A percentile compares a stretch with the other conserved stretches of the same genome.
Conservation (phyloP, 1,140 invertebrate species). For the Micrasema longulum region DNA sequence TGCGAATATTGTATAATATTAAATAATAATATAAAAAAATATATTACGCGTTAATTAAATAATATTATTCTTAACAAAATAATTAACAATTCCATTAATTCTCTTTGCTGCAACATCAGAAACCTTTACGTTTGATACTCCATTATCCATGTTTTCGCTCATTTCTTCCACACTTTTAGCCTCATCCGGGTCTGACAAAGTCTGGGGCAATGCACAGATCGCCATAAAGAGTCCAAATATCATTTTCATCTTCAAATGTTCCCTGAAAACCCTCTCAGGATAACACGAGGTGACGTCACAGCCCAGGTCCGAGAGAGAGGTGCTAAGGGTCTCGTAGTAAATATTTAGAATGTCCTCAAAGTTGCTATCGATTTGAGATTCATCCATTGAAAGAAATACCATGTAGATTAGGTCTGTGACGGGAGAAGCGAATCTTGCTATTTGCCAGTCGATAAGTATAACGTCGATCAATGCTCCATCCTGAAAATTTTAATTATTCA, state of each 20-base stretch:
- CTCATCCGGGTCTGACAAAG: neutral
- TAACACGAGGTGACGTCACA: neutral
- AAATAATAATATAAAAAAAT: no score
- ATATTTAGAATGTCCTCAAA: neutral
- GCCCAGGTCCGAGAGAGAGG: neutral
- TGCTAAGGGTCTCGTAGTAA: neutral
- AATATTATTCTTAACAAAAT: neutral
- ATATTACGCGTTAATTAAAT: no score
- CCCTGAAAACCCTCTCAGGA: constrained; percentile 3
- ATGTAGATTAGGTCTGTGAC: neutral
- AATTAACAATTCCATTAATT: neutral
- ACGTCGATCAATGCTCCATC: neutral
- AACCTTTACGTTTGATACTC: neutral
- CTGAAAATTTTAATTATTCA: no score
- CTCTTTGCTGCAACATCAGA: neutral
- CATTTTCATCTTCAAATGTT: neutral
- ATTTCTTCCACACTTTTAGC: neutral
- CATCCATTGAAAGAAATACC: neutral
- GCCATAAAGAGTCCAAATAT: neutral
- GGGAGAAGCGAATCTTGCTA: neutral
- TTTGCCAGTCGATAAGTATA: neutral
- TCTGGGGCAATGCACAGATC: neutral
- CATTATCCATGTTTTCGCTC: neutral
- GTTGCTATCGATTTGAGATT: neutral
- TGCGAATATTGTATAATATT: no score